phyloP scores from a whole-genome alignment of 2,113 vertebrate species.

The Labeo catla region DNA sequence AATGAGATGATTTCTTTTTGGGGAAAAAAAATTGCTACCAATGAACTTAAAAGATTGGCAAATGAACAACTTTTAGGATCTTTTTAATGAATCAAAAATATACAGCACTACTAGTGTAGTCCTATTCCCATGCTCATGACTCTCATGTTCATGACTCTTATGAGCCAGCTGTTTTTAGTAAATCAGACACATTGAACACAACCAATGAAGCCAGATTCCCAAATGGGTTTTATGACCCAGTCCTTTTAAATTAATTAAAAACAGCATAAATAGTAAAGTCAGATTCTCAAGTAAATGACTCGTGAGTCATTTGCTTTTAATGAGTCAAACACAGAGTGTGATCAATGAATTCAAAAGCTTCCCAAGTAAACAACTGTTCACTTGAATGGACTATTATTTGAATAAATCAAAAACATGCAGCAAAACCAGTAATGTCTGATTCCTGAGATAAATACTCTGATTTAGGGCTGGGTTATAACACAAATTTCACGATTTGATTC shows the following conservation, averaged over 20 bases:
- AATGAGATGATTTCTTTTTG: background rate
- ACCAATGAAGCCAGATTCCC: background rate
- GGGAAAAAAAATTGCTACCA: background rate
- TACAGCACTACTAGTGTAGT: background rate
- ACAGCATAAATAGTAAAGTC: background rate
- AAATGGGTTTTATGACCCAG: background rate
- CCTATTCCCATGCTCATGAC: background rate
- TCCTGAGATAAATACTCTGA: background rate
- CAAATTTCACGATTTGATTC: no score
- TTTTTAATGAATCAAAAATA: background rate
- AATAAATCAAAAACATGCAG: background rate
- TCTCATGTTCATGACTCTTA: background rate
- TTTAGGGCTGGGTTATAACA: background rate
- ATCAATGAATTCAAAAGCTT: background rate
- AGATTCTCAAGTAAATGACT: background rate
- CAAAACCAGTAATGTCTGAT: background rate
- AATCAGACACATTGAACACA: background rate
- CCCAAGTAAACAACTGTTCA: background rate
- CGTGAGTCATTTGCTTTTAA: background rate
- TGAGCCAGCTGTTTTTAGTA: background rate
- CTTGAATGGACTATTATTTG: background rate
- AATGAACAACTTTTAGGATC: background rate
- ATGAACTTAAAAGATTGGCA: background rate
- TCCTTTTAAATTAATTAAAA: background rate
- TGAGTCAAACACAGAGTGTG: background rate